Conservation (phyloP, 2,797 vertebrate genomes). For the Ambastaia sidthimunki region DNA sequence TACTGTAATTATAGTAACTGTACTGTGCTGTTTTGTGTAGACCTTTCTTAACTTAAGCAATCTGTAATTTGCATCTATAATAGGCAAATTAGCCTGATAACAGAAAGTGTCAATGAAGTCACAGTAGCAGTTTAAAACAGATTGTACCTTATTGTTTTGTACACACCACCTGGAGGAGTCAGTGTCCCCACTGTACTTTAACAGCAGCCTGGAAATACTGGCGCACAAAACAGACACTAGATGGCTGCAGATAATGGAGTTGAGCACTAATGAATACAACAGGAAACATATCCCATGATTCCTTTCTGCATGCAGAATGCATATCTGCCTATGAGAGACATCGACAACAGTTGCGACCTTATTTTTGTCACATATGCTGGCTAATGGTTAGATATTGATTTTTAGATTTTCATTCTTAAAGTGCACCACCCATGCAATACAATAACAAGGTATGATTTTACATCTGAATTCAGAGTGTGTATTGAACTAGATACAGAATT, state of each 20-base stretch:
- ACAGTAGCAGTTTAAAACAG: neutral
- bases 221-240: slow-evolving; percentile 83
- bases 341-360: too few species aligned
- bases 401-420: neutral
- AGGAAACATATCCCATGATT: neutral
- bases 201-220: slow-evolving; percentile 70
- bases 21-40: too few species aligned
- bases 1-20: too few species aligned
- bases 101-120: neutral
- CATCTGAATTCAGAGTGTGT: neutral
- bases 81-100: neutral
- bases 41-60: too few species aligned
- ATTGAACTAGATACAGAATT: neutral
- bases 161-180: neutral
- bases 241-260: slow-evolving; percentile 87
- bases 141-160: neutral
- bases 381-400: neutral
- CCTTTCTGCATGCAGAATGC: neutral
- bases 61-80: too few species aligned
- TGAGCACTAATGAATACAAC: slow-evolving; percentile 66
- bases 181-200: slow-evolving; percentile 52
- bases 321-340: neutral
- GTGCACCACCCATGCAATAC: neutral
- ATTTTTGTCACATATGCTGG: neutral
- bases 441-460: neutral